phyloP scores from a whole-genome alignment of 2,888 invertebrate genomes.

The Tetropium fuscum region DNA sequence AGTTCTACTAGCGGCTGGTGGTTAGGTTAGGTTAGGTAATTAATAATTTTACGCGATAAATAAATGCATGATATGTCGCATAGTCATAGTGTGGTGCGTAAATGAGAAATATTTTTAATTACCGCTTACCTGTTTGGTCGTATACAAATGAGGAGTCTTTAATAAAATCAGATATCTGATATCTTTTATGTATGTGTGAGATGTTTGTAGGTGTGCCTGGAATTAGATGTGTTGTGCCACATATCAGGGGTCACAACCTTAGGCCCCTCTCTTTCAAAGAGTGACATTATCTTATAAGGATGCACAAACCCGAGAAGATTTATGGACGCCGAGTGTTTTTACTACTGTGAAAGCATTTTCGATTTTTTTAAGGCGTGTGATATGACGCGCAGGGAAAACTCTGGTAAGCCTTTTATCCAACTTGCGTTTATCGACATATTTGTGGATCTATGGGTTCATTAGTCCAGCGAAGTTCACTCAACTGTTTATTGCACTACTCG shows the following conservation, averaged over 20 bases:
- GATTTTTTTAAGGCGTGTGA: constrained; percentile 7
- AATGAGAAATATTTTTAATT: constrained; percentile 26
- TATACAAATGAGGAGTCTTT: constrained; percentile 28
- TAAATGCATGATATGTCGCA: constrained; percentile 20
- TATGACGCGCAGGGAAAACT: no score
- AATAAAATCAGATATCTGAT: constrained; percentile 45
- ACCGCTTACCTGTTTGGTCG: constrained; percentile 17
- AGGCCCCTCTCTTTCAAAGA: constrained; percentile 44
- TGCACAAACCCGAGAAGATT: constrained; percentile 32
- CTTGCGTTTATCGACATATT: no score
- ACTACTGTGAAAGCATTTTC: constrained; percentile 11
- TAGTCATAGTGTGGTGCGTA: constrained; percentile 2
- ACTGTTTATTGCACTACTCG: no score
- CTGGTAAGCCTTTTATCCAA: no score
- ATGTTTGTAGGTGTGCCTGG: constrained; percentile 43
- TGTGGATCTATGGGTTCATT: no score
- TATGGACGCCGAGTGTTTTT: constrained; percentile 24
- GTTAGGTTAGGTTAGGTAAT: constrained; percentile 6
- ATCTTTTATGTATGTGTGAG: constrained; percentile 40
- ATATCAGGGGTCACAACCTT: constrained; percentile 51
- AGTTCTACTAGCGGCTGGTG: no score
- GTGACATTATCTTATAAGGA: constrained; percentile 35
- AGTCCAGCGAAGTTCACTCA: no score
- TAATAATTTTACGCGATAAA: constrained; percentile 18
- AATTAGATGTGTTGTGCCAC: constrained; percentile 49